Evolutionary conservation across 2,888 invertebrate genomes (phyloP).

Genomic region (Coelinius sp.): DNA sequence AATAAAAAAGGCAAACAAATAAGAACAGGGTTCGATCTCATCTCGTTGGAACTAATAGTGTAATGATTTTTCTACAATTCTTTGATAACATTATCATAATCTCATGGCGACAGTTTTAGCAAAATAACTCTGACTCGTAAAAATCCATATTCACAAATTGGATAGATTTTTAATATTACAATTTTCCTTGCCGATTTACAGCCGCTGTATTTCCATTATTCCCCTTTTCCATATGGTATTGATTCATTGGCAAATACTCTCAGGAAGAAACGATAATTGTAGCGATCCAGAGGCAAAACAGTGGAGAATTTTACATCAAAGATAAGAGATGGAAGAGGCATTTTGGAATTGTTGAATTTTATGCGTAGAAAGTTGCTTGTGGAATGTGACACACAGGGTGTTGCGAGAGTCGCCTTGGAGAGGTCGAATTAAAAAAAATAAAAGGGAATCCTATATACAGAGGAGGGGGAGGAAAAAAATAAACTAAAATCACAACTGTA

Average conservation of each 20-base stretch:
- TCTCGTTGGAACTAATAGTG: neutral
- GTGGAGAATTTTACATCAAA: neutral
- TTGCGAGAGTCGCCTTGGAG: constrained; percentile 33
- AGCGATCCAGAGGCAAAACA: neutral
- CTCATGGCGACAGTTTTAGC: neutral
- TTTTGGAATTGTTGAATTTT: constrained; percentile 2
- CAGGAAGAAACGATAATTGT: neutral
- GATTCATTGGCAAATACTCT: neutral
- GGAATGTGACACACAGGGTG: constrained; percentile 22
- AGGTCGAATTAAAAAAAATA: constrained; percentile 31
- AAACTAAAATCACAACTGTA: constrained; percentile 43
- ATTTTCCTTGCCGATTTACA: too few species aligned
- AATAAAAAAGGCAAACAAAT: neutral
- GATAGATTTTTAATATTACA: too few species aligned
- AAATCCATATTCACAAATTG: neutral
- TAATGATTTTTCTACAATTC: neutral
- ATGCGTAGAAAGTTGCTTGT: constrained; percentile 16
- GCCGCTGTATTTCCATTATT: too few species aligned
- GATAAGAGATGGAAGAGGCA: neutral
- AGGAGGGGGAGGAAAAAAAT: constrained; percentile 31
- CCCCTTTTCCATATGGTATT: too few species aligned
- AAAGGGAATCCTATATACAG: constrained; percentile 10
- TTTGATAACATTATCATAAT: neutral
- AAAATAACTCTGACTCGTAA: neutral
- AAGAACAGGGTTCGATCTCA: neutral